These are phyloP conservation scores for Acronicta aceris DNA, from an alignment of 2,888 invertebrate species.

Conservation along the genomic window DNA sequence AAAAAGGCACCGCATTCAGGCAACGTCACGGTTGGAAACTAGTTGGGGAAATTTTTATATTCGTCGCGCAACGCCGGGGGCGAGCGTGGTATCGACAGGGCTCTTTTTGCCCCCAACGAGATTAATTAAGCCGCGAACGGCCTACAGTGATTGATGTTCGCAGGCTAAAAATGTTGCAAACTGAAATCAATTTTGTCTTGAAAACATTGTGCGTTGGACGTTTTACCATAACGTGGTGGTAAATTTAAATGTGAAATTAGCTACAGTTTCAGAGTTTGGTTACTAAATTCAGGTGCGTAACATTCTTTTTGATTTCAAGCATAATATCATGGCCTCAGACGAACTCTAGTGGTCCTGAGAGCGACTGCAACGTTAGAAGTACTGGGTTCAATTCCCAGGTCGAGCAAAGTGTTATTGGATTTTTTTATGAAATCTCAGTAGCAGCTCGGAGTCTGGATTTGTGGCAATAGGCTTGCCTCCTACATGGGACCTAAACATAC, in stretches of 20 bases:
- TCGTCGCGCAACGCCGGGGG: constrained; percentile 33
- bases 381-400: no score
- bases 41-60: constrained; percentile 52
- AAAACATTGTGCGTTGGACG: constrained; percentile 34
- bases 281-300: no score
- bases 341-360: no score
- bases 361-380: no score
- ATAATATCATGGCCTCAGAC: no score
- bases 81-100: constrained; percentile 73
- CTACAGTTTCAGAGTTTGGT: neutral
- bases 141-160: constrained; percentile 73
- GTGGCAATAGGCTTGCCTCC: no score
- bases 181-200: constrained; percentile 69
- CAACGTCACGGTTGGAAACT: constrained; percentile 16
- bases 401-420: no score
- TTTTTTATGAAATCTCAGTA: no score
- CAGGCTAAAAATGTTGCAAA: constrained; percentile 66
- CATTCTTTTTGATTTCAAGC: no score
- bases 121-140: constrained; percentile 73
- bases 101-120: constrained; percentile 70
- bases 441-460: no score
- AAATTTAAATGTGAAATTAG: no score
- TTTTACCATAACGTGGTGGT: neutral
- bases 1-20: constrained; percentile 11
- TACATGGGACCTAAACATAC: no score